Evolutionary conservation across 1,140 invertebrate genomes (phyloP), one percentile per base, ranked within the genome.

Genomic region (Pygmarrhopalites habei): DNA sequence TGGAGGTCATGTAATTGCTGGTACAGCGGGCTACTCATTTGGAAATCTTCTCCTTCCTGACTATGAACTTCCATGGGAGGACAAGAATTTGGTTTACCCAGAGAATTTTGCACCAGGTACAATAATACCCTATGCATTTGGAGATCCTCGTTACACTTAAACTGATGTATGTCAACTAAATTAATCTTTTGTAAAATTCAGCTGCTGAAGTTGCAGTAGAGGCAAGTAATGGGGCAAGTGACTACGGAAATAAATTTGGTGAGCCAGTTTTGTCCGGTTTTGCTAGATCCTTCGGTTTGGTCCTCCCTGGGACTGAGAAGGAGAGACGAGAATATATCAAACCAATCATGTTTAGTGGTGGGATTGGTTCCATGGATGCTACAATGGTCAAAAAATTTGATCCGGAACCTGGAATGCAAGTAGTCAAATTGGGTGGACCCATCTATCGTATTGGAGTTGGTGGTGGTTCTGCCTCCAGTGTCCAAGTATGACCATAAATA

Each of bases 181-280:
- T n/a, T n/a, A n/a, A n/a, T n/a, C n/a, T n/a, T n/a, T n/a, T n/a
- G n/a, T n/a, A n/a, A n/a, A n/a, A n/a, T n/a, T n/a, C n/a, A n/a
- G 91, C 95, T 0, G 77, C 93, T 7, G 85, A 92, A 74, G 85
- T 95, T 58, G 82, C 92, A 35, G 86, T 98, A 32, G 92, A 98
- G 78, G 95, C 95, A 0, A 95, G 92, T 75, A 96, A 98, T 77
- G 95, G 95, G 12, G 95, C 95, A 15, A 97, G 93, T 0, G 95
- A 98, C 78, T 99, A 98, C 79, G 95, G 95, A 4, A 98, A 99
- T 74, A 98, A 99, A 79, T 99, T 98, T 80, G 95, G 95, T 1
- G 95, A 98, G 75, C 95, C 95, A 2, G 80, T 98, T 1, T 83
- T 98, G 58, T 77, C 80, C 71, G 95, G 95, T 26, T 99, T 98